phyloP scores from a whole-genome alignment of 2,797 vertebrate species.

The Neolamprologus multifasciatus region DNA sequence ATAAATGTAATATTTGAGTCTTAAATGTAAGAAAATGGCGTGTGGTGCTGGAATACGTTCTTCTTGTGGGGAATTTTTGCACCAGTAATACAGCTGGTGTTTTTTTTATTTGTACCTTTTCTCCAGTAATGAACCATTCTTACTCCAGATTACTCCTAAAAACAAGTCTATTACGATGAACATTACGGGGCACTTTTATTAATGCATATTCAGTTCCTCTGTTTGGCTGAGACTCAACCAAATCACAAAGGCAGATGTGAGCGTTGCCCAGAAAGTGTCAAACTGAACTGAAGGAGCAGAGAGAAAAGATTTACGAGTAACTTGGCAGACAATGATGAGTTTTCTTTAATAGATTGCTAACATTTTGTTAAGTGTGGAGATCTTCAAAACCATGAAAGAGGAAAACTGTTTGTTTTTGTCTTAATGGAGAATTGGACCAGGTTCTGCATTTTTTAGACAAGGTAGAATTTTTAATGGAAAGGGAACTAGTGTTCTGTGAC shows the following conservation, averaged over 20 bases:
- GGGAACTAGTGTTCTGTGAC: conserved; percentile 24
- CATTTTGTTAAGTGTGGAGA: not conserved
- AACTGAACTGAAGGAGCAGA: conserved; percentile 7
- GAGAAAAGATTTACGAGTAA: not conserved
- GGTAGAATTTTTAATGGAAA: not conserved
- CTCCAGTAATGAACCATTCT: not conserved
- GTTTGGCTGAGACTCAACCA: not conserved
- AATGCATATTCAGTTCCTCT: not conserved
- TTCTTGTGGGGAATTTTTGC: not conserved
- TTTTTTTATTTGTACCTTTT: not conserved
- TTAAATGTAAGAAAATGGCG: not conserved
- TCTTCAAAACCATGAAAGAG: conserved; percentile 5
- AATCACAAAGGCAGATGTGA: conserved; percentile 24
- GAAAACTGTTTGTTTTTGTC: not conserved
- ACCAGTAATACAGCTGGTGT: not conserved
- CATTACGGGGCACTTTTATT: not conserved
- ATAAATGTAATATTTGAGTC: not conserved
- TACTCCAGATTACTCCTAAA: not conserved
- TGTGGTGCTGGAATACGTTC: not conserved
- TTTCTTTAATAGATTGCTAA: not conserved
- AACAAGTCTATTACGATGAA: not conserved
- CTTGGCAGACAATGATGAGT: conserved; percentile 9
- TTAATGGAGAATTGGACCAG: not conserved
- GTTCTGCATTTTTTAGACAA: not conserved
- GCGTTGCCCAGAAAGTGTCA: conserved; percentile 15